Evolutionary conservation across 2,113 vertebrate genomes (phyloP).

Genomic region (Sinocyclocheilus anshuiensis): DNA sequence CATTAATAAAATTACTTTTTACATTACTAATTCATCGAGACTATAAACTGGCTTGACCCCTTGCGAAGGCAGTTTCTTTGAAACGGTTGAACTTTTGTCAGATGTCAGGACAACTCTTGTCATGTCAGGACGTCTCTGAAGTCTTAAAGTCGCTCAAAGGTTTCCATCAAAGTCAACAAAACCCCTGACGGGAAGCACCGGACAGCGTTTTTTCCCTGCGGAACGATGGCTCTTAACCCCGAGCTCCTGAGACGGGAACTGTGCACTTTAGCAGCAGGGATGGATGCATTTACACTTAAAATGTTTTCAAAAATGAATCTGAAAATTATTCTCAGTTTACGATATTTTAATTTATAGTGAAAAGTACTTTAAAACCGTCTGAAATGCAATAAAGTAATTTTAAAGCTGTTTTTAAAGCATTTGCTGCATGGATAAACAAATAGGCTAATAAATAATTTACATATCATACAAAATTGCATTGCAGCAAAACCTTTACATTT

Average conservation of each 20-base stretch:
- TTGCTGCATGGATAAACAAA: too few species aligned
- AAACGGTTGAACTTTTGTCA: not conserved
- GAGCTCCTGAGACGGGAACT: not conserved
- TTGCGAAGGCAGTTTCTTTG: not conserved
- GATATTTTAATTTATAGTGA: not conserved
- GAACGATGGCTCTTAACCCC: not conserved
- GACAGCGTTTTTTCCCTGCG: not conserved
- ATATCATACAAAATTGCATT: too few species aligned
- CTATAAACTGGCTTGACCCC: too few species aligned
- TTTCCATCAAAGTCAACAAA: conserved; percentile 14
- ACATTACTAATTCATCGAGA: not conserved
- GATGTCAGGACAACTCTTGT: conserved; percentile 13
- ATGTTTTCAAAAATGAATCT: not conserved
- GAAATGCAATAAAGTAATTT: too few species aligned
- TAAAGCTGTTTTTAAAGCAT: too few species aligned
- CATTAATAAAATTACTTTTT: not conserved
- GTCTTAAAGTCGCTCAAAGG: not conserved
- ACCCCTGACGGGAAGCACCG: not conserved
- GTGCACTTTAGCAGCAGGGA: not conserved
- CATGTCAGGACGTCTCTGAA: not conserved
- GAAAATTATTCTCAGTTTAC: not conserved
- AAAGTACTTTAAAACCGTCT: too few species aligned
- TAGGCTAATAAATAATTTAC: too few species aligned
- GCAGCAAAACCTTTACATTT: too few species aligned
- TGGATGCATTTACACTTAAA: not conserved